These are phyloP conservation scores for Cryptus viduatorius DNA, from an alignment of 2,888 invertebrate genomes.

Conservation along the genomic window DNA sequence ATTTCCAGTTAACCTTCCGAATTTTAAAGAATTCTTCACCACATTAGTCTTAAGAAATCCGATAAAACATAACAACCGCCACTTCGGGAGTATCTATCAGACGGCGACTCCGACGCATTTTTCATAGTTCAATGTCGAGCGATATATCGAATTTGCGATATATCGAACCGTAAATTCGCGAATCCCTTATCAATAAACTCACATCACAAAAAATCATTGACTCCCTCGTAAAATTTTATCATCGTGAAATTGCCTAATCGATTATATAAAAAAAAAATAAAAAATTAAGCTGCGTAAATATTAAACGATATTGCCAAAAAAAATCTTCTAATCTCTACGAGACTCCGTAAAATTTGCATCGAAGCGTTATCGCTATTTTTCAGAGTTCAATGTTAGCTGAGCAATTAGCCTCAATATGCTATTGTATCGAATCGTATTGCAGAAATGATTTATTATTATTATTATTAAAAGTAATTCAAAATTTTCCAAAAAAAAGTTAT, in stretches of 20 bases:
- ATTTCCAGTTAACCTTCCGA: too few relatives aligned
- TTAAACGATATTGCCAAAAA: too few relatives aligned
- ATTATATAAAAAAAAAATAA: not conserved
- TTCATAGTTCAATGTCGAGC: constrained; percentile 29
- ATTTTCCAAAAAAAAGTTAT: not conserved
- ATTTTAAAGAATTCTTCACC: not conserved
- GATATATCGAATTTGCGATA: not conserved
- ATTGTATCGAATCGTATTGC: not conserved
- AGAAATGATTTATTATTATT: not conserved
- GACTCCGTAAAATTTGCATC: constrained; percentile 12
- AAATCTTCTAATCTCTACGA: not conserved
- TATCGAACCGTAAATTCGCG: not conserved
- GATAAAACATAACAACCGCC: not conserved
- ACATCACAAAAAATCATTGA: not conserved
- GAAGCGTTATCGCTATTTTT: constrained; percentile 31
- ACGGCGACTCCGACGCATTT: constrained; percentile 20
- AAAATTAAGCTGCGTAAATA: too few relatives aligned
- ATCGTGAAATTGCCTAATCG: not conserved
- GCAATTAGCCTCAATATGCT: constrained; percentile 2
- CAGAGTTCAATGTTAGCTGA: constrained; percentile 54
- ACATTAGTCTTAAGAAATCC: not conserved
- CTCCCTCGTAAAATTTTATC: constrained; percentile 15
- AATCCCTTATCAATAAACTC: not conserved
- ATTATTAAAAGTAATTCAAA: not conserved
- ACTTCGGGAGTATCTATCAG: not conserved